Evolutionary conservation across 2,888 invertebrate genomes (phyloP).

Genomic region (Acholoe squamosa): DNA sequence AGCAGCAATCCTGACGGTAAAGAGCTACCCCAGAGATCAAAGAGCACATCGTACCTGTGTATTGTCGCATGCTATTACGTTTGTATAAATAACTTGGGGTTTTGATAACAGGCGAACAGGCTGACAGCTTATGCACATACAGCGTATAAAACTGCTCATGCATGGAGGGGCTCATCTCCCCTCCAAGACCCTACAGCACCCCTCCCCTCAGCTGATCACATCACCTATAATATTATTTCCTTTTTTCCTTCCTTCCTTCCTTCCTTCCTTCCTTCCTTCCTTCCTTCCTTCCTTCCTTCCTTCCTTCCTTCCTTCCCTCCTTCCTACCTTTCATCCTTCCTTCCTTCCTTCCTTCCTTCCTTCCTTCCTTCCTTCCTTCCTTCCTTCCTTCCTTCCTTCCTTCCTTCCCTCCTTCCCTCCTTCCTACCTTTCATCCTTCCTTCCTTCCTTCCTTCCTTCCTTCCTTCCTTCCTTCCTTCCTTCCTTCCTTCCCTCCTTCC

Average conservation of each 20-base stretch:
- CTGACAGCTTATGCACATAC: too few species aligned
- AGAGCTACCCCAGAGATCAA: too few species aligned
- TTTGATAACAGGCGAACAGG: too few species aligned
- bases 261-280: background rate
- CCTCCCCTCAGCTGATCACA: background rate
- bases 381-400: background rate
- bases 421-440: background rate
- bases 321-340: background rate
- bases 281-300: background rate
- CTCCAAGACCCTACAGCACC: background rate
- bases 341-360: background rate
- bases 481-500: background rate
- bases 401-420: too few species aligned
- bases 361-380: background rate
- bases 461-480: too few species aligned
- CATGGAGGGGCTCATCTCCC: too few species aligned
- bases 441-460: background rate
- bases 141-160: too few species aligned
- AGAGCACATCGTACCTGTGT: too few species aligned
- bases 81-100: too few species aligned
- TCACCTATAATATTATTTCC: background rate
- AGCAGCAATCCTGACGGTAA: too few species aligned
- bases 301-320: background rate
- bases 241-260: background rate
- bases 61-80: too few species aligned